Base-by-base conservation (phyloP, 2,797 vertebrate genomes). In the Cirrhinus molitorella region DNA sequence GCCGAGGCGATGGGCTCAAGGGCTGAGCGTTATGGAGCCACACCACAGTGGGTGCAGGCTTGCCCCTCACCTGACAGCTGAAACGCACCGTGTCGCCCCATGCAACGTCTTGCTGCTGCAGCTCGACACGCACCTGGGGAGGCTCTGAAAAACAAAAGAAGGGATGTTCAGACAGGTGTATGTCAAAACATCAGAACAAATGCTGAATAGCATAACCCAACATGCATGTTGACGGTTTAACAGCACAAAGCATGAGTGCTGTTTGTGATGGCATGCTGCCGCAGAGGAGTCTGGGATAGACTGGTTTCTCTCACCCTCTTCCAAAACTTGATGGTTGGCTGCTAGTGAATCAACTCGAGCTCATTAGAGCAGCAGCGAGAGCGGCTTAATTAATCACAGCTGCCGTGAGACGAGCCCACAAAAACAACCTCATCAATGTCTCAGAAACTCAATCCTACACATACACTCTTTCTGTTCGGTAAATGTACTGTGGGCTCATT, bases 11-110 rank as follows among this genome's bases (percentile, higher is more conserved):
- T 3, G 94, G 91, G 0, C 91, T 59, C 0, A 99, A 94, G 0
- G 96, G 97, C 37, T 92, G 90, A 0, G 97, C 97, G 0, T 99
- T 99, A 90, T 96, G 96, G 71, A 99, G 93, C 98, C 98, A 99
- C 84, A 96, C 87, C 49, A 99, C 95, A 0, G 96, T 95, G 6
- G 98, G 97, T 0, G 94, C 88, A 0, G 97, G 97, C 87, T 98
- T 99, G 37, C 98, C 98, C 0, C 94, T 96, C 59, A 95, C 95
- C 90, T 97, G 95, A 23, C 98, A 99, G 77, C 91, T 95, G 90
- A 99, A 96, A 84, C 96, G 97, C 89, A 97, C 97, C 0, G 93
- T 96, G 88, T 97, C 96, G 0, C 97, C 98, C 90, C 95, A 96
- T 0, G 91, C 87, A 1, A 95, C 95, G 84, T 96, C 94, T 90